Percentiles rank a stretch among this genome's conserved stretches.
Conservation (phyloP, 2,797 vertebrate species). For the Neomorphus geoffroyi region DNA sequence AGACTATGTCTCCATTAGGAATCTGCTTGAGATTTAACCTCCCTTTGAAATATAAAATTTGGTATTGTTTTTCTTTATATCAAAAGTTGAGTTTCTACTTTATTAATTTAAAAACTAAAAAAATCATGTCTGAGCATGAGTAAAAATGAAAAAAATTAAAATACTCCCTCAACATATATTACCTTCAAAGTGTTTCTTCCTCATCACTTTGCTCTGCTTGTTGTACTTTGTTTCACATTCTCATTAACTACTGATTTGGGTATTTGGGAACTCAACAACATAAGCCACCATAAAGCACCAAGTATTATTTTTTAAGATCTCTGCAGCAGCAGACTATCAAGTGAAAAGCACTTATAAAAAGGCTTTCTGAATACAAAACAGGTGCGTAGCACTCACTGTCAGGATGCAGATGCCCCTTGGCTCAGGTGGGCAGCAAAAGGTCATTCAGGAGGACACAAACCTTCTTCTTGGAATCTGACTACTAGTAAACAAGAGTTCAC, state of each 20-base stretch:
- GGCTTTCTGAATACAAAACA: neutral
- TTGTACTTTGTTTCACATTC: neutral
- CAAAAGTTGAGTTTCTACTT: neutral
- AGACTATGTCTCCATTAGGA: neutral
- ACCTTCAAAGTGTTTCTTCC: neutral
- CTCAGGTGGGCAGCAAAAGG: neutral
- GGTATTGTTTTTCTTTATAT: neutral
- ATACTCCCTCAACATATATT: neutral
- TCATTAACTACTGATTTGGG: neutral
- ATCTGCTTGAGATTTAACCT: neutral
- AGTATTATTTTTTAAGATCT: neutral
- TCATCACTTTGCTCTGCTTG: neutral
- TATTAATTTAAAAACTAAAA: neutral
- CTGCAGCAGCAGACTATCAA: neutral
- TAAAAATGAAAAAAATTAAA: neutral
- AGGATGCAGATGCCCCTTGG: too few species aligned
- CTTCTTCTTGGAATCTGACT: too few species aligned
- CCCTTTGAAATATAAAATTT: neutral
- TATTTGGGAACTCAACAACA: neutral
- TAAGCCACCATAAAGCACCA: neutral
- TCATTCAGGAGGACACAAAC: accelerated
- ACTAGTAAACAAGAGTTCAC: neutral
- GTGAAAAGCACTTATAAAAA: neutral
- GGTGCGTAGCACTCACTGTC: neutral
- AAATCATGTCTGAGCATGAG: neutral